Evolutionary conservation across 2,113 vertebrate genomes (phyloP).

Genomic region (Eublepharis macularius): DNA sequence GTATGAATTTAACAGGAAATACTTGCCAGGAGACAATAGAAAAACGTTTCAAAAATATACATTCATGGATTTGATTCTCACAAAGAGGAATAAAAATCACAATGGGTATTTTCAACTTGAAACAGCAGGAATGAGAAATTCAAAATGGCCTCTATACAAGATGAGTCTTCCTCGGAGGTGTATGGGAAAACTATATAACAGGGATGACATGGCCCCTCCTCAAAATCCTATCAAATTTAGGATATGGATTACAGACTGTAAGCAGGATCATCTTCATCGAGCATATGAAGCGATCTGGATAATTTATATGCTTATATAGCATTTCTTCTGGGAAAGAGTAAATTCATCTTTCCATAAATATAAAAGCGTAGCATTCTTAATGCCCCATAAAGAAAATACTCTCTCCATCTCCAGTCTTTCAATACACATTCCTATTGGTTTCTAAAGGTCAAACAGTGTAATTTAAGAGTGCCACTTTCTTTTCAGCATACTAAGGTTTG

Average conservation of each 20-base stretch:
- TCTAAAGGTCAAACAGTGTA: neutral
- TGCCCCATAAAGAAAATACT: neutral
- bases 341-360: neutral
- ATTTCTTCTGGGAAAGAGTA: conserved; percentile 11
- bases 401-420: neutral
- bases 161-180: too few species aligned
- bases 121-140: too few species aligned
- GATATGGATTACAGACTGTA: neutral
- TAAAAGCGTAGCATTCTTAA: conserved; percentile 10
- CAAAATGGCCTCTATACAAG: neutral
- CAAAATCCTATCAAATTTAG: neutral
- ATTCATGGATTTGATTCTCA: too few species aligned
- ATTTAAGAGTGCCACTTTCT: neutral
- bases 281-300: neutral
- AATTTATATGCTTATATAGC: neutral
- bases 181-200: neutral
- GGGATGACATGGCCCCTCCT: neutral
- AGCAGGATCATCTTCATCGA: neutral
- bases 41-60: too few species aligned
- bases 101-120: too few species aligned
- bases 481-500: neutral
- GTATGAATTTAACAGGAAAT: too few species aligned
- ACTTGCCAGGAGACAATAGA: too few species aligned
- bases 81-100: too few species aligned
- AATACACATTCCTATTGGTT: conserved; percentile 2